Percentiles rank a stretch among this genome's conserved stretches.
Evolutionary conservation across 2,888 invertebrate genomes (phyloP).

Genomic region (Tuberolachnus salignus): DNA sequence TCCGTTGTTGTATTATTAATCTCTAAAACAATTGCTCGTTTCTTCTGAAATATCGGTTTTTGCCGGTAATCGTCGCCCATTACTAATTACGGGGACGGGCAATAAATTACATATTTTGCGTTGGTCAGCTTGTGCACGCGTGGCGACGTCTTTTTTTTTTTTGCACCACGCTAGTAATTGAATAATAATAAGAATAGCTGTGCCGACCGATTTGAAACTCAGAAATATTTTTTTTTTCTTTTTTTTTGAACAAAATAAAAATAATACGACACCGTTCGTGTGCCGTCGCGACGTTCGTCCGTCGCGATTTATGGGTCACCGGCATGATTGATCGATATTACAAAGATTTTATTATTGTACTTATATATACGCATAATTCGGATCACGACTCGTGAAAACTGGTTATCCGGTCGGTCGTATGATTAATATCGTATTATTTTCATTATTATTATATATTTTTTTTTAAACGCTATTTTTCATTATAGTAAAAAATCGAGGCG

Average conservation of each 20-base stretch:
- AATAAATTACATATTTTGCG: no score
- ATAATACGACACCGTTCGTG: background rate
- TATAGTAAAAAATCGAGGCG: constrained; percentile 19
- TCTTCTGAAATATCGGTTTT: no score
- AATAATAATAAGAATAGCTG: background rate
- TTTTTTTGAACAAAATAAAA: background rate
- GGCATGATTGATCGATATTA: background rate
- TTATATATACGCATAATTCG: no score
- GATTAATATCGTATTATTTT: constrained; percentile 20
- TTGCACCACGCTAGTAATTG: background rate
- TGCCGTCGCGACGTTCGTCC: background rate
- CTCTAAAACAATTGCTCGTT: no score
- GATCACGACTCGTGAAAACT: background rate
- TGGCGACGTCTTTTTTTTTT: no score
- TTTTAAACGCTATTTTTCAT: background rate
- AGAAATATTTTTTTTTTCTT: no score
- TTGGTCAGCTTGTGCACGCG: no score
- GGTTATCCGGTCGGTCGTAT: background rate
- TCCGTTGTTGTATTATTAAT: no score
- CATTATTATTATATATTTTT: background rate
- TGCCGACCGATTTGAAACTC: no score
- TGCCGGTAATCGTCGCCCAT: no score
- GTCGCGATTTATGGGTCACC: constrained; percentile 15
- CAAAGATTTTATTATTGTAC: no score
- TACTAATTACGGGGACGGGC: no score